These are phyloP conservation scores for Salvelinus namaycush DNA, from an alignment of 2,113 vertebrate species.

Conservation along the genomic window DNA sequence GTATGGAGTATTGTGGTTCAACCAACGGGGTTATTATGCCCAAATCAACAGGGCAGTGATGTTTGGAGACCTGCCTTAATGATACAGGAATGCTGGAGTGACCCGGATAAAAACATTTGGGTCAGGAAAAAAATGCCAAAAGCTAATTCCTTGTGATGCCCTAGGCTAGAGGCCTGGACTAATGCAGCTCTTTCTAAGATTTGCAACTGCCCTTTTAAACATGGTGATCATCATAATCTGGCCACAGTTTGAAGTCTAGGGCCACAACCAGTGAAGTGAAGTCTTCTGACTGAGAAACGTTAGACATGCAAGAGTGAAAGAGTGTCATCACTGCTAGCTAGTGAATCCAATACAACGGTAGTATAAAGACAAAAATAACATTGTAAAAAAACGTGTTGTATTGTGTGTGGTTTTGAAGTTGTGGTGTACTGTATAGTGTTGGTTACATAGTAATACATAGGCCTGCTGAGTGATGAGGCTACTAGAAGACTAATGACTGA, in stretches of 20 bases:
- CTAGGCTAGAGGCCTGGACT: too few relatives aligned
- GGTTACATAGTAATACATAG: slow-evolving; percentile 54
- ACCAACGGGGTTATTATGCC: background rate
- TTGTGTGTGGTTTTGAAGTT: slow-evolving; percentile 38
- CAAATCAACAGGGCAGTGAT: slow-evolving; percentile 16
- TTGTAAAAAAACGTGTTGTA: slow-evolving; percentile 55
- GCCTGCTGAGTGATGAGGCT: slow-evolving; percentile 39
- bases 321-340: slow-evolving; percentile 52
- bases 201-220: too few relatives aligned
- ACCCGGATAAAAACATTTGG: too few relatives aligned
- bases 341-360: slow-evolving; percentile 48
- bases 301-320: slow-evolving; percentile 40
- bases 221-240: too few relatives aligned
- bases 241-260: too few relatives aligned
- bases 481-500: slow-evolving; percentile 42
- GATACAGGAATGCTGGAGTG: background rate
- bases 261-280: slow-evolving; percentile 5
- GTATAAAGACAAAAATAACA: slow-evolving; percentile 55
- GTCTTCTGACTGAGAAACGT: background rate
- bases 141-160: too few relatives aligned
- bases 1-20: too few relatives aligned
- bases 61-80: slow-evolving; percentile 29
- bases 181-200: too few relatives aligned
- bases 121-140: too few relatives aligned
- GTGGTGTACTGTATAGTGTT: slow-evolving; percentile 28